Percentiles rank a stretch among this genome's conserved stretches.
Evolutionary conservation across 2,888 invertebrate genomes (phyloP).

Genomic region (Aphidoletes aphidimyza): DNA sequence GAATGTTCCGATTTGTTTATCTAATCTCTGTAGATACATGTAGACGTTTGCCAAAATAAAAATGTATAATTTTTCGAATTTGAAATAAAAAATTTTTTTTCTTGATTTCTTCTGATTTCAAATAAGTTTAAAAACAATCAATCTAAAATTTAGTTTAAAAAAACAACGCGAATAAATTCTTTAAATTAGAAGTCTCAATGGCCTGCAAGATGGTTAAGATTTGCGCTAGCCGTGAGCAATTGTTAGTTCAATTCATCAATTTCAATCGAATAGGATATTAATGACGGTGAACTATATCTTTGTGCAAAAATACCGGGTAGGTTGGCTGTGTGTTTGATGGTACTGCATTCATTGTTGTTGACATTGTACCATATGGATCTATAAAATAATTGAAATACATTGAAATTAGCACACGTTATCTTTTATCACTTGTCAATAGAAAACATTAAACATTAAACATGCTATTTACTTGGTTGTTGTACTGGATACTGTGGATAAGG

Average conservation of each 20-base stretch:
- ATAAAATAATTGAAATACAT: background rate
- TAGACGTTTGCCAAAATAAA: too few species aligned
- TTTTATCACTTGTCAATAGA: background rate
- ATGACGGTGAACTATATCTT: background rate
- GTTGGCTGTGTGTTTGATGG: background rate
- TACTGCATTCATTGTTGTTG: background rate
- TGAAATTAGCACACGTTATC: background rate
- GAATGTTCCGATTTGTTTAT: too few species aligned
- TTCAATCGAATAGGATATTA: background rate
- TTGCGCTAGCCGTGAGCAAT: too few species aligned
- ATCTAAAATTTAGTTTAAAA: background rate
- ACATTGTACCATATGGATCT: background rate
- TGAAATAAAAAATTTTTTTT: background rate
- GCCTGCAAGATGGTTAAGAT: too few species aligned
- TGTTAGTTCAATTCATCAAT: too few species aligned
- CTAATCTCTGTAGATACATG: too few species aligned
- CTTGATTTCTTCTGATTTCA: background rate
- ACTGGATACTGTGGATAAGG: background rate
- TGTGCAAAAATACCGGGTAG: slow-evolving; percentile 45
- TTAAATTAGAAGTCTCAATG: too few species aligned
- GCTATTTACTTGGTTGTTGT: slow-evolving; percentile 3
- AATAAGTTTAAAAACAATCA: too few species aligned
- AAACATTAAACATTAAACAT: too few species aligned
- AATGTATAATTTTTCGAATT: too few species aligned
- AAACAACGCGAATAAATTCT: too few species aligned